A percentile compares a stretch with the other conserved stretches of the same genome.
These are phyloP conservation scores for Magallana angulata DNA, from an alignment of 1,140 invertebrate genomes.

Conservation along the genomic window DNA sequence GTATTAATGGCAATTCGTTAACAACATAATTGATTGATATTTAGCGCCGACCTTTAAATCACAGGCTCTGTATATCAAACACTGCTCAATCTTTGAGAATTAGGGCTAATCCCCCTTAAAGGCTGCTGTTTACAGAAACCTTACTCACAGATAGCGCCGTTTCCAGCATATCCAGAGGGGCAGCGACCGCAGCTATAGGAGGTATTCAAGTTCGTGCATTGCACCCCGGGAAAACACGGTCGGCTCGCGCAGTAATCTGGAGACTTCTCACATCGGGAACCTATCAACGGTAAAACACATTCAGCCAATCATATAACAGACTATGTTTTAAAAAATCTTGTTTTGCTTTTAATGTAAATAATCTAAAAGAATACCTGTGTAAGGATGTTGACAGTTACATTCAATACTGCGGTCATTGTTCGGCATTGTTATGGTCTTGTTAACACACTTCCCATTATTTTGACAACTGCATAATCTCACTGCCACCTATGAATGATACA, in stretches of 20 bases:
- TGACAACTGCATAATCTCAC: constrained; percentile 34
- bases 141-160: constrained; percentile 49
- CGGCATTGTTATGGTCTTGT: constrained; percentile 7
- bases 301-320: too few species aligned
- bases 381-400: constrained; percentile 16
- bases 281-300: not conserved
- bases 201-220: not conserved
- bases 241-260: constrained; percentile 27
- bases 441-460: constrained; percentile 44
- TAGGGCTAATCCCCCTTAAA: constrained; percentile 26
- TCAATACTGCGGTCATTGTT: not conserved
- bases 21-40: constrained; percentile 37
- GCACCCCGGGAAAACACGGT: constrained; percentile 47
- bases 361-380: not conserved
- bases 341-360: too few species aligned
- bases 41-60: constrained; percentile 23
- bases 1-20: not conserved
- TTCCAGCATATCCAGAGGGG: constrained; percentile 37
- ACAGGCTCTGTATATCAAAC: constrained; percentile 1
- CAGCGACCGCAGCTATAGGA: constrained; percentile 43
- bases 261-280: constrained; percentile 38
- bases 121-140: not conserved
- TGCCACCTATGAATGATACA: constrained; percentile 26
- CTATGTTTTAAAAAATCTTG: too few species aligned
- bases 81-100: not conserved